These are phyloP conservation scores for Alauda arvensis DNA, from an alignment of 2,797 vertebrate species.

Conservation along the genomic window DNA sequence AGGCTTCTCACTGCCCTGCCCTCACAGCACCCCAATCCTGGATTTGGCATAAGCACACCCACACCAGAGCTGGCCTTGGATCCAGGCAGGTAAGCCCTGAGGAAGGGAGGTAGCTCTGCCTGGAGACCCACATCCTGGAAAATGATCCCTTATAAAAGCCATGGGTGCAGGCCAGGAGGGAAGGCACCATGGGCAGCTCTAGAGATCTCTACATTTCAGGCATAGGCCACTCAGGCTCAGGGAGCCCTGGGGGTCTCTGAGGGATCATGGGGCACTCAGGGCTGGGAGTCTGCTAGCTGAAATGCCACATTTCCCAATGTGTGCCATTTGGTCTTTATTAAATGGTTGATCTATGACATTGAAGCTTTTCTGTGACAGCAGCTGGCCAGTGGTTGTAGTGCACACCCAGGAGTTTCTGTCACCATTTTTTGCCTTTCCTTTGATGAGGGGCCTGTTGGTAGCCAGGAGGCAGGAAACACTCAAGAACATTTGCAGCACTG, in stretches of 20 bases:
- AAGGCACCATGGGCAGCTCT: neutral
- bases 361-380: neutral
- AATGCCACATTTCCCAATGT: neutral
- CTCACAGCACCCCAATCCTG: neutral
- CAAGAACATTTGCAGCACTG: neutral
- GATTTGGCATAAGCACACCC: neutral
- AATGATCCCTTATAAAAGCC: neutral
- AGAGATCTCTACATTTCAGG: neutral
- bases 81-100: neutral
- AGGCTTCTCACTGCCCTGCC: neutral
- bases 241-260: neutral
- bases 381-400: neutral
- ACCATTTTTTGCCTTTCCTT: neutral
- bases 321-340: neutral
- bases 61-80: neutral
- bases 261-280: neutral
- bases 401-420: neutral
- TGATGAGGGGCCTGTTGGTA: accelerated
- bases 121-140: neutral
- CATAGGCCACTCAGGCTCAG: neutral
- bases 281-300: neutral
- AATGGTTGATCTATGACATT: neutral
- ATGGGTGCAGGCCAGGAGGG: neutral
- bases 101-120: neutral
- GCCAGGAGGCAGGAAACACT: neutral